Evolutionary conservation across 2,113 vertebrate genomes (phyloP).

Genomic region (Callipepla californica): DNA sequence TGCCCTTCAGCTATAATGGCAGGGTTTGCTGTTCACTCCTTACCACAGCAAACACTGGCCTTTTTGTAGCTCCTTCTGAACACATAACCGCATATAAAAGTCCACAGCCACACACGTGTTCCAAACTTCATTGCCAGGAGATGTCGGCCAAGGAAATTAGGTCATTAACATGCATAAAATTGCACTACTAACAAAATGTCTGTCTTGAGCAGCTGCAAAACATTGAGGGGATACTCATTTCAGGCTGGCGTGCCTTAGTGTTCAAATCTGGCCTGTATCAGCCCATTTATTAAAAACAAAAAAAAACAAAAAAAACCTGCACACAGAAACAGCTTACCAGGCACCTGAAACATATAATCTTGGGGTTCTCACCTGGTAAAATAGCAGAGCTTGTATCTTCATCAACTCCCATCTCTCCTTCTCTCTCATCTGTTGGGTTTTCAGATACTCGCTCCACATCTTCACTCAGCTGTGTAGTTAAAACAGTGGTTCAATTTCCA

Average conservation of each 20-base stretch:
- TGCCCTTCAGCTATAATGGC: neutral
- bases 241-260: neutral
- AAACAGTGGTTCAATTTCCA: slow-evolving; percentile 70
- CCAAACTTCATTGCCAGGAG: neutral
- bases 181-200: neutral
- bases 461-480: slow-evolving; percentile 85
- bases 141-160: neutral
- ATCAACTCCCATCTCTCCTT: slow-evolving; percentile 70
- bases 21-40: neutral
- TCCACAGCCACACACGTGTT: neutral
- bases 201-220: neutral
- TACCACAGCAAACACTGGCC: neutral
- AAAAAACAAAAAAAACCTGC: neutral
- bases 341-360: neutral
- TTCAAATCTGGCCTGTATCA: neutral
- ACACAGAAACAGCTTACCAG: neutral
- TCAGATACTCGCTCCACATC: slow-evolving; percentile 73
- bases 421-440: slow-evolving; percentile 66
- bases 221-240: neutral
- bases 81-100: neutral
- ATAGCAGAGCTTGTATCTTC: slow-evolving; percentile 69
- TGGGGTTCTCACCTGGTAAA: slow-evolving; percentile 79
- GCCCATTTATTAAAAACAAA: neutral
- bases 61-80: neutral
- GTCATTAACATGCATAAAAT: neutral